phyloP scores from a whole-genome alignment of 2,797 vertebrate species.

The Parotocinclus haroldoi region DNA sequence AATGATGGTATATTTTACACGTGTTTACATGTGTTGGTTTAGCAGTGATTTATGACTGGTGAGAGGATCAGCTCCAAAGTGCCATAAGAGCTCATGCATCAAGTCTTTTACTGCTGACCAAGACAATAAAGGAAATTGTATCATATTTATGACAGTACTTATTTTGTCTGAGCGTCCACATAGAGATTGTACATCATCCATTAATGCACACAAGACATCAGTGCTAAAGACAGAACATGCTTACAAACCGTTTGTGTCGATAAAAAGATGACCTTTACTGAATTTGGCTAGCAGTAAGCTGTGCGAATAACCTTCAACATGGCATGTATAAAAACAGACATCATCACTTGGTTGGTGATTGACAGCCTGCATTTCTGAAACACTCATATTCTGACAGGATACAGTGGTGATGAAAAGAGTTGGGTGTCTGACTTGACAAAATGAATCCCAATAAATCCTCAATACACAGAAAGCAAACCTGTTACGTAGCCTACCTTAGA shows the following conservation, averaged over 20 bases:
- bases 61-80: conserved; percentile 19
- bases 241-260: too few species aligned
- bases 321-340: conserved; percentile 8
- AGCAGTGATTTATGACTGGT: conserved; percentile 36
- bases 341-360: conserved; percentile 14
- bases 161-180: conserved; percentile 12
- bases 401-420: too few species aligned
- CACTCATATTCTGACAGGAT: too few species aligned
- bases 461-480: too few species aligned
- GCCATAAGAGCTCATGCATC: conserved; percentile 31
- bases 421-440: too few species aligned
- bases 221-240: too few species aligned
- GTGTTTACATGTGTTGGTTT: conserved; percentile 7
- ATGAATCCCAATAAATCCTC: too few species aligned
- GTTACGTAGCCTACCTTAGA: too few species aligned
- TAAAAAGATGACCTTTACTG: too few species aligned
- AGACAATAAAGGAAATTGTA: conserved; percentile 20
- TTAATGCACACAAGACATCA: too few species aligned
- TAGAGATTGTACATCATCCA: too few species aligned
- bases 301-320: conserved; percentile 14
- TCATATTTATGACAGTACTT: conserved; percentile 10
- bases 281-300: conserved; percentile 4
- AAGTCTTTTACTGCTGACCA: conserved; percentile 18
- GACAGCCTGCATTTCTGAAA: not conserved
- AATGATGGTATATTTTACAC: not conserved